phyloP scores from a whole-genome alignment of 2,113 vertebrate genomes.

The Trogon surrucura region DNA sequence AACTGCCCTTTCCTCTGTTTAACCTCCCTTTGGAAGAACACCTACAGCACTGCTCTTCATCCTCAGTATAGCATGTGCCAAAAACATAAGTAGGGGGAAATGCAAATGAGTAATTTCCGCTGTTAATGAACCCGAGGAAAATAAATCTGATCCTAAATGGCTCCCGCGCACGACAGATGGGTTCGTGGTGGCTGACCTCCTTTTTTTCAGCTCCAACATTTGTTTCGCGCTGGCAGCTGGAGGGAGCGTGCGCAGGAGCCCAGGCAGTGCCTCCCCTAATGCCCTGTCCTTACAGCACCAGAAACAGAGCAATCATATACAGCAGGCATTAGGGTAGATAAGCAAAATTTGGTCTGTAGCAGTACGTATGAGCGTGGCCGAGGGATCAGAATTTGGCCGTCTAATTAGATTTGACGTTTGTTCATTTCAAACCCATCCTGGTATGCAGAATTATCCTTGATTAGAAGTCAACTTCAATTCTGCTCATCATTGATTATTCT shows the following conservation, averaged over 20 bases:
- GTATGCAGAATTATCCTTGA: conserved; percentile 30
- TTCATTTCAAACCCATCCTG: neutral
- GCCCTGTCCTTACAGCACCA: neutral
- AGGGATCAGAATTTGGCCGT: neutral
- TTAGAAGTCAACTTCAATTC: conserved; percentile 44
- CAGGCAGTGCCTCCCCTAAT: neutral
- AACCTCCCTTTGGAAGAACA: neutral
- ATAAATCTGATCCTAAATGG: neutral
- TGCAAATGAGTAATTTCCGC: neutral
- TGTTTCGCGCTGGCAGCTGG: neutral
- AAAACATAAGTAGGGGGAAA: neutral
- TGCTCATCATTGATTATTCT: conserved; percentile 1
- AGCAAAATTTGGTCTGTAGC: neutral
- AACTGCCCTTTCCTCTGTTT: neutral
- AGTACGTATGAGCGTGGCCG: neutral
- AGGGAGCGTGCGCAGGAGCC: neutral
- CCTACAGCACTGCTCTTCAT: neutral
- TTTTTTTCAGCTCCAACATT: conserved; percentile 20
- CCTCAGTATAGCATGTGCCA: rapidly evolving
- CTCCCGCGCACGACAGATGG: neutral
- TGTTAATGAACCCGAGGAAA: conserved; percentile 10
- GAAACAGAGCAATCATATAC: neutral
- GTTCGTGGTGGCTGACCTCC: neutral
- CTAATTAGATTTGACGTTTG: conserved; percentile 23
- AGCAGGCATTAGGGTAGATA: neutral